Evolutionary conservation across 1,140 invertebrate genomes (phyloP).

Genomic region (Oncopeltus fasciatus): DNA sequence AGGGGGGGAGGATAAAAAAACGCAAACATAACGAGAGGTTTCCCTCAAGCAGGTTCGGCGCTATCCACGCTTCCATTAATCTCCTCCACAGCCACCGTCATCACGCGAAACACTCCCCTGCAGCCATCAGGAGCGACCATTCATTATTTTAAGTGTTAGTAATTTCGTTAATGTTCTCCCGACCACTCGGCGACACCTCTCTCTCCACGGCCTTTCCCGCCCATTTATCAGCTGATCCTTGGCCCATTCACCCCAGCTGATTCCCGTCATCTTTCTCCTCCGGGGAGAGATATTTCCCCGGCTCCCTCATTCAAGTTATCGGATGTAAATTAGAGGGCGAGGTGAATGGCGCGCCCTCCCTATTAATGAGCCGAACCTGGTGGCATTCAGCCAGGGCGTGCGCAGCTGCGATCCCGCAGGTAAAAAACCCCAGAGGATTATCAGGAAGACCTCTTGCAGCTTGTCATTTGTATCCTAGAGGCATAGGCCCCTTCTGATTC

Average conservation of each 20-base stretch:
- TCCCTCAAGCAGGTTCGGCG: background rate
- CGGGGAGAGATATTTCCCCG: background rate
- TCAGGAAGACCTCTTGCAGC: background rate
- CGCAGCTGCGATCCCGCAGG: background rate
- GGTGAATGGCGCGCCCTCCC: too few species aligned
- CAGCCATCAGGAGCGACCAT: background rate
- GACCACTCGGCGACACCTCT: background rate
- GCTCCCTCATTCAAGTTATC: background rate
- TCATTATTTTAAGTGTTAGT: background rate
- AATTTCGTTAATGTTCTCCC: background rate
- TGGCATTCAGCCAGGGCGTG: background rate
- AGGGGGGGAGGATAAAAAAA: background rate
- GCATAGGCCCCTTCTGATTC: background rate
- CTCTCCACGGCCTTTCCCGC: background rate
- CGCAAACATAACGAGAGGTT: background rate
- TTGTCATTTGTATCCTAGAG: background rate
- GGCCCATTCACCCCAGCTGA: background rate
- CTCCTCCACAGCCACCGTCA: background rate
- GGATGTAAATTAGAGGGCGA: too few species aligned
- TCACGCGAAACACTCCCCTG: too few species aligned
- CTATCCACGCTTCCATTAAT: background rate
- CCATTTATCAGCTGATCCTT: background rate
- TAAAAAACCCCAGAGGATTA: background rate
- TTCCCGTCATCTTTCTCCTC: background rate
- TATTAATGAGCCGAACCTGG: too few species aligned